Evolutionary conservation across 2,113 vertebrate species (phyloP).

Genomic region (Heptranchias perlo): DNA sequence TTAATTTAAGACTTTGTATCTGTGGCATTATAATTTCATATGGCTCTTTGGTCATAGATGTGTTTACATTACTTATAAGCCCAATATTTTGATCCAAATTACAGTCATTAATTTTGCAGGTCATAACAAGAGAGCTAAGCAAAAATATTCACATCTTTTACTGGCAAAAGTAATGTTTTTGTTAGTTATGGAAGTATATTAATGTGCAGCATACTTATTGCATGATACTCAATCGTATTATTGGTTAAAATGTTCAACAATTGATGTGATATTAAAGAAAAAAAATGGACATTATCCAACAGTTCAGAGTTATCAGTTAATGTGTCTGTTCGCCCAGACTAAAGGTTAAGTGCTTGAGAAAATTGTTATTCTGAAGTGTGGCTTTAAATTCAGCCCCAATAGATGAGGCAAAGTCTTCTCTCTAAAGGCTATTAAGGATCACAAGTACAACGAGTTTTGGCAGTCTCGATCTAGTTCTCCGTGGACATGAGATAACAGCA

Average conservation of each 20-base stretch:
- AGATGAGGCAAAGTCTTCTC: neutral
- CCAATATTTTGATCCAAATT: neutral
- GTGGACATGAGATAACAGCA: neutral
- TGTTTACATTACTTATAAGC: neutral
- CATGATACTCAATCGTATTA: neutral
- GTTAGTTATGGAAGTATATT: neutral
- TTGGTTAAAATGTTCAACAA: neutral
- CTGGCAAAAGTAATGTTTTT: neutral
- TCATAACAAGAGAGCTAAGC: neutral
- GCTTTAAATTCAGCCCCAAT: neutral
- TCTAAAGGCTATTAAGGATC: conserved; percentile 8
- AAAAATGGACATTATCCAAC: neutral
- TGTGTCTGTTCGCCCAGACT: neutral
- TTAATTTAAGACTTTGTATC: neutral
- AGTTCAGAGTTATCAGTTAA: neutral
- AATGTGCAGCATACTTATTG: neutral
- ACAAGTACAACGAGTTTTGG: conserved; percentile 17
- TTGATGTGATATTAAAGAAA: neutral
- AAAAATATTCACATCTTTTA: neutral
- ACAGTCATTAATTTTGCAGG: neutral
- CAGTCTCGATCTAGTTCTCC: neutral
- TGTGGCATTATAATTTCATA: neutral
- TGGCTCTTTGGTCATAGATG: neutral
- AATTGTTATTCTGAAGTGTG: neutral
- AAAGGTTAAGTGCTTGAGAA: neutral